Percentiles rank a stretch among this genome's conserved stretches.
phyloP scores from a whole-genome alignment of 2,888 invertebrate genomes.

The Parasteatoda lunata region DNA sequence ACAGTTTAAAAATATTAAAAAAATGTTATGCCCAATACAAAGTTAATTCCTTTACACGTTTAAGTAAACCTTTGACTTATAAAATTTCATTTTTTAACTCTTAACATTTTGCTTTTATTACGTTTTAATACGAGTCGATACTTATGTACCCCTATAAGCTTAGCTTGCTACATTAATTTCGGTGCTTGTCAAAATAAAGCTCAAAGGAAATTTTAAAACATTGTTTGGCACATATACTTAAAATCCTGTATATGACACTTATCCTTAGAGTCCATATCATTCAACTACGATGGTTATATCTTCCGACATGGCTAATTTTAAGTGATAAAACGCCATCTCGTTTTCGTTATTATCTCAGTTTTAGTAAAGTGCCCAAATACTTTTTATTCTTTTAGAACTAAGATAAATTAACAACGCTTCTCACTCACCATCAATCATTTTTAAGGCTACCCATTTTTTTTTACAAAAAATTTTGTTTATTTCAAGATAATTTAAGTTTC shows the following conservation, averaged over 20 bases:
- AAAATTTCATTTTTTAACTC: too few species aligned
- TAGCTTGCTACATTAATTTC: too few species aligned
- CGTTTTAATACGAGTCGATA: too few species aligned
- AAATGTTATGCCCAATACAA: too few species aligned
- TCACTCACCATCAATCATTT: slow-evolving; percentile 55
- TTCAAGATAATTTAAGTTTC: slow-evolving; percentile 63
- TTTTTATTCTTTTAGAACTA: slow-evolving; percentile 20
- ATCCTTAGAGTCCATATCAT: not conserved
- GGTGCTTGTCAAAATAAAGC: too few species aligned
- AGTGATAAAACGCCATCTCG: not conserved
- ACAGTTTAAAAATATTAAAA: too few species aligned
- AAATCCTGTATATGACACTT: not conserved
- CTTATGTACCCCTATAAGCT: too few species aligned
- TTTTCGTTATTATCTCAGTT: not conserved
- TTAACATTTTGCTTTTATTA: too few species aligned
- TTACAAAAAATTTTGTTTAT: slow-evolving; percentile 45
- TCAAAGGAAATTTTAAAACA: too few species aligned
- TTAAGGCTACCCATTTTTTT: slow-evolving; percentile 43
- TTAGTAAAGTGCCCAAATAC: not conserved
- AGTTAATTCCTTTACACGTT: too few species aligned
- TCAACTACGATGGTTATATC: not conserved
- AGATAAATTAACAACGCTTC: slow-evolving; percentile 61
- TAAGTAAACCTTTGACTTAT: too few species aligned
- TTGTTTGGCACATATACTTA: too few species aligned
- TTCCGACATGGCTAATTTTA: not conserved